Conservation (phyloP, 2,797 vertebrate genomes). For the Gobio occitaniae region DNA sequence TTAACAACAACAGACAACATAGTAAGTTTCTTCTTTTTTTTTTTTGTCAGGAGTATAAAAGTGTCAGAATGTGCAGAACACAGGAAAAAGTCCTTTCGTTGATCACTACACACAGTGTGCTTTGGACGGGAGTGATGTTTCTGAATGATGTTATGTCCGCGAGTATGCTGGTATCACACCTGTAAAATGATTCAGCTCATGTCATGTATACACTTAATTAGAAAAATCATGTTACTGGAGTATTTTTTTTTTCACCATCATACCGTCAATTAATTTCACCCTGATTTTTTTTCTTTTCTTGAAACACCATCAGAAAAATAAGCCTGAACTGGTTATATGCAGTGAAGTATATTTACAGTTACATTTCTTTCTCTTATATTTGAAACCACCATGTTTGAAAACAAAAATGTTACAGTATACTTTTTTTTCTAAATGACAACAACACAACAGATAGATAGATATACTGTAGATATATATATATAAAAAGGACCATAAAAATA, state of each 20-base stretch:
- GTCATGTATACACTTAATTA: constrained; percentile 79
- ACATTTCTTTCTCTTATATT: constrained; percentile 85
- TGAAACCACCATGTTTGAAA: constrained; percentile 89
- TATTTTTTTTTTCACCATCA: constrained; percentile 59
- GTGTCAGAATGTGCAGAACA: constrained; percentile 81
- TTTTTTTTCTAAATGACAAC: constrained; percentile 84
- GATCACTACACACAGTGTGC: constrained; percentile 85
- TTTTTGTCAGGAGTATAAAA: constrained; percentile 78
- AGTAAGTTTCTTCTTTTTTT: constrained; percentile 46
- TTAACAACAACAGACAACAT: constrained; percentile 69
- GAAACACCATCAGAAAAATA: constrained; percentile 98
- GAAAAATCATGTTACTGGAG: constrained; percentile 75
- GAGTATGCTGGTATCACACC: constrained; percentile 89
- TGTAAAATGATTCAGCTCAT: constrained; percentile 83
- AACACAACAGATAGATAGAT: constrained; percentile 67
- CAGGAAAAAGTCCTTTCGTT: constrained; percentile 85
- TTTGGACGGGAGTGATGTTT: constrained; percentile 82
- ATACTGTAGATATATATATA: constrained; percentile 85
- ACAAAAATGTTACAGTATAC: constrained; percentile 74
- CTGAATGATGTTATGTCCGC: constrained; percentile 66
- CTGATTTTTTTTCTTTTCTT: constrained; percentile 81
- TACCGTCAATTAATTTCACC: constrained; percentile 71
- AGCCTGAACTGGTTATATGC: constrained; percentile 94
- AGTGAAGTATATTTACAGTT: constrained; percentile 99
- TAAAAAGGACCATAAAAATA: constrained; percentile 95